These are phyloP conservation scores for Myrmophylax atrothorax DNA, from an alignment of 2,113 vertebrate species.

Conservation along the genomic window DNA sequence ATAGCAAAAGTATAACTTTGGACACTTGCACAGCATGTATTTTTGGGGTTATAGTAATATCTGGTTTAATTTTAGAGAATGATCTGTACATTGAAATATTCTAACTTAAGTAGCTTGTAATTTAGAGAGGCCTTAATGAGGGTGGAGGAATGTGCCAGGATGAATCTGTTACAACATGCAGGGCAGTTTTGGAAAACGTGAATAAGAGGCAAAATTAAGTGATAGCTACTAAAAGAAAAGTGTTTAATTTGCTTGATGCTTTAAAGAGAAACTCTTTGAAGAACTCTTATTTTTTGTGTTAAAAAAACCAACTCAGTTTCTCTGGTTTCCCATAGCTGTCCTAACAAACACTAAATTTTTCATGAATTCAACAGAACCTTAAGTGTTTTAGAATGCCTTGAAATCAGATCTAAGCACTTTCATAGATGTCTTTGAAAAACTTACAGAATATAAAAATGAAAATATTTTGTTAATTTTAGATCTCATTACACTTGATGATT, in stretches of 20 bases:
- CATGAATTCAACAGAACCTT: background rate
- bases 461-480: background rate
- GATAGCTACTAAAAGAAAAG: background rate
- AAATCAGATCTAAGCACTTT: background rate
- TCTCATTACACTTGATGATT: background rate
- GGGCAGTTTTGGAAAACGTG: background rate
- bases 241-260: background rate
- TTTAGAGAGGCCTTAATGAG: background rate
- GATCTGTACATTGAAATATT: background rate
- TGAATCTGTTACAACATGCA: background rate
- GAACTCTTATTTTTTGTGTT: background rate
- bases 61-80: background rate
- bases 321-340: background rate
- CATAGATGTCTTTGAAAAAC: background rate
- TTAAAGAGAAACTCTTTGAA: background rate
- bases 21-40: background rate
- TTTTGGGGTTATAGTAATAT: background rate
- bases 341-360: background rate
- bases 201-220: background rate
- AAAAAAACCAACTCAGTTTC: background rate
- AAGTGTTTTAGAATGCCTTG: background rate
- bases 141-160: background rate
- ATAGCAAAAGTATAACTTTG: rapidly evolving
- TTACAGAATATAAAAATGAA: background rate
- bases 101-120: background rate